Evolutionary conservation across 2,797 vertebrate genomes (phyloP), one percentile per base, ranked within the genome.

Genomic region (Rhadinocentrus ornatus): DNA sequence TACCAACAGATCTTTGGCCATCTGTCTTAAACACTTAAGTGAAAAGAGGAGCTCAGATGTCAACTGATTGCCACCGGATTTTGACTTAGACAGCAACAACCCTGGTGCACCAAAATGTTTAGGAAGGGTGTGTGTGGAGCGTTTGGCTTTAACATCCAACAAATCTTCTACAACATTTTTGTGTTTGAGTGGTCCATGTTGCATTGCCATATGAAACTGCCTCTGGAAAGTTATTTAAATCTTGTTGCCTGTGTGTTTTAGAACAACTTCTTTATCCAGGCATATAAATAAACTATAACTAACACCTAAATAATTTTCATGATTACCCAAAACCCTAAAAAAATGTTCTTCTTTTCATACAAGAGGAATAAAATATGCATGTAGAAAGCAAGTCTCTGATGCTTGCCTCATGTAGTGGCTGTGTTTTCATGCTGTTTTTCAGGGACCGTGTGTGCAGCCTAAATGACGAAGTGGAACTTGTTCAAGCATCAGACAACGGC

Each of bases 381-480:
- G 0, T 26, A 32, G 22, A 55, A 29, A 44, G 18, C 5, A 53
- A 55, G 9, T 29, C 41, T 29, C 6, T 20, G 9, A 34, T 20
- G 34, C 3, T 32, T 20, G 31, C 44, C 41, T 13, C 46, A 50
- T 29, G 52, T 63, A 54, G 44, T 48, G 20, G 61, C 6, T 3
- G 0, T 24, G 35, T 32, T 59, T 57, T 65, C 27, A 5, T 71
- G 67, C 18, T 83, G 27, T 83, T 50, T 74, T 62, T 24, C 81
- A 93, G 84, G 92, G 87, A 90, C 88, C 72, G 77, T 80, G 85
- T 6, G 86, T 90, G 83, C 87, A 88, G 90, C 86, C 80, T 92
- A 93, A 92, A 91, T 90, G 87, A 56, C 67, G 86, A 93, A 91
- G 89, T 94, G 85, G 82, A 94, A 94, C 88, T 76, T 93, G 87